Evolutionary conservation across 2,113 vertebrate genomes (phyloP).

Genomic region (Motacilla tschutschensis): DNA sequence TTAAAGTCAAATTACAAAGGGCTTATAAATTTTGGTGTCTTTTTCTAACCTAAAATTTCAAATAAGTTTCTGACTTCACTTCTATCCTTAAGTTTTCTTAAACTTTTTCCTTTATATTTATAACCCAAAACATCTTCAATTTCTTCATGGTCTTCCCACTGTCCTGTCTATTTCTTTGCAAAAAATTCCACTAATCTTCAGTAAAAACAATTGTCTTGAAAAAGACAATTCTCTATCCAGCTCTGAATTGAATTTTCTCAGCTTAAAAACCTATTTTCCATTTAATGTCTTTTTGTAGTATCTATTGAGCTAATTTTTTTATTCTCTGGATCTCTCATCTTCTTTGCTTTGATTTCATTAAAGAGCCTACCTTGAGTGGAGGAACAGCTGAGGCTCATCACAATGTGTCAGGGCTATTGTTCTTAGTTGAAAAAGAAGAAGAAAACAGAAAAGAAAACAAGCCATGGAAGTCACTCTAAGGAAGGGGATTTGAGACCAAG

Average conservation of each 20-base stretch:
- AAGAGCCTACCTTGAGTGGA: neutral
- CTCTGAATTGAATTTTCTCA: conserved; percentile 3
- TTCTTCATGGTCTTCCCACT: neutral
- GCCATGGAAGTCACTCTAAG: neutral
- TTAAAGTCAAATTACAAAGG: neutral
- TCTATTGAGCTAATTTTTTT: conserved; percentile 1
- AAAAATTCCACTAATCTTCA: neutral
- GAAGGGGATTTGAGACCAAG: neutral
- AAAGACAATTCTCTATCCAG: neutral
- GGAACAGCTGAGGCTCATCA: neutral
- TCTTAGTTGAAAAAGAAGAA: neutral
- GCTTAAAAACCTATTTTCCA: neutral
- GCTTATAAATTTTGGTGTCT: neutral
- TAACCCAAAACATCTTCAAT: neutral
- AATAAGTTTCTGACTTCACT: neutral
- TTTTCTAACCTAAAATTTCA: neutral
- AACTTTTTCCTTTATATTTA: neutral
- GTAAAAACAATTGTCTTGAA: neutral
- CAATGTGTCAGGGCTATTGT: neutral
- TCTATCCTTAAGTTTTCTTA: neutral
- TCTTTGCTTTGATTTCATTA: conserved; percentile 8
- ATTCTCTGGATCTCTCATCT: conserved; percentile 1
- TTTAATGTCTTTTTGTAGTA: neutral
- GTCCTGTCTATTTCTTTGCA: neutral
- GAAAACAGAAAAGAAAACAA: neutral